phyloP scores from a whole-genome alignment of 2,113 vertebrate genomes.

The Rhineura floridana region DNA sequence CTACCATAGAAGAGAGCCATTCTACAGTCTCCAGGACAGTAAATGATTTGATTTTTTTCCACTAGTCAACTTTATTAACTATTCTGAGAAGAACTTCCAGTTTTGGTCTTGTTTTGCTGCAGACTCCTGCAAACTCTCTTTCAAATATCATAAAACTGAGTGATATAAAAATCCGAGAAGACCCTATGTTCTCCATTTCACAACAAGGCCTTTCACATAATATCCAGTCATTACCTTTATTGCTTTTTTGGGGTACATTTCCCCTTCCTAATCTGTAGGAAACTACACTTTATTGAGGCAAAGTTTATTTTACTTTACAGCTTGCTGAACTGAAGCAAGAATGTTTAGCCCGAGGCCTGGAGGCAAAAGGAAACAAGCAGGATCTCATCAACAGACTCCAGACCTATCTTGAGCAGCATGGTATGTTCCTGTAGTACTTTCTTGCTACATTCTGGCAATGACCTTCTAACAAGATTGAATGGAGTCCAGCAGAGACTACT shows the following conservation, averaged over 20 bases:
- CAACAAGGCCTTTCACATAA: background rate
- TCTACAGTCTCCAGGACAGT: background rate
- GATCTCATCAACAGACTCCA: slow-evolving; percentile 90
- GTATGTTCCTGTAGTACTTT: slow-evolving; percentile 66
- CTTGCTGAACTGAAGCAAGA: slow-evolving; percentile 92
- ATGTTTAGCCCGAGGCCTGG: slow-evolving; percentile 87
- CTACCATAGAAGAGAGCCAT: too few species aligned
- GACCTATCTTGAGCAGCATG: slow-evolving; percentile 89
- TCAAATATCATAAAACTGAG: background rate
- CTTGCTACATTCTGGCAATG: background rate
- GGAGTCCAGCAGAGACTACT: background rate
- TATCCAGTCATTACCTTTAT: background rate
- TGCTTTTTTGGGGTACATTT: background rate
- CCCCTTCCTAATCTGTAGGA: slow-evolving; percentile 1
- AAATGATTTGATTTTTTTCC: background rate
- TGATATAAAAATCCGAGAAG: background rate
- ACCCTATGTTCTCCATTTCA: background rate
- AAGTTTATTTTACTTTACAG: slow-evolving; percentile 62
- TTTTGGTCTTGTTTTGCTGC: background rate
- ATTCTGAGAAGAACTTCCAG: background rate
- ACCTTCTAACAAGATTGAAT: background rate
- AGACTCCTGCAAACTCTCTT: background rate
- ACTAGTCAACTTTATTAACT: background rate
- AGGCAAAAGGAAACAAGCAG: slow-evolving; percentile 91
- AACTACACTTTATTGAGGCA: slow-evolving; percentile 34